Conservation (phyloP, 2,888 invertebrate genomes). For the Drosophila mulleri region DNA sequence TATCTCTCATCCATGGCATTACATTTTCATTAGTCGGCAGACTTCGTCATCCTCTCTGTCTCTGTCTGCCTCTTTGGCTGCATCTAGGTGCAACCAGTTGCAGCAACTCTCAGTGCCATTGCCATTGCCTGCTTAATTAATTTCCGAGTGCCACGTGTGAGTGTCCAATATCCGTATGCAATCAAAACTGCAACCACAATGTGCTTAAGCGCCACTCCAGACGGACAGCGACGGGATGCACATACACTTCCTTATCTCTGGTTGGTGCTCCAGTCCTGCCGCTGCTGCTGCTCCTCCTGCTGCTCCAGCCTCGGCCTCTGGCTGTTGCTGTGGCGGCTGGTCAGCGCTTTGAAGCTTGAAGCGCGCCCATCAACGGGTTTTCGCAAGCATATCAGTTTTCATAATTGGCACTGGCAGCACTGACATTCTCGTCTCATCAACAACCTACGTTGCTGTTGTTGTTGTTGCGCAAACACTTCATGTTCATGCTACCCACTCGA, state of each 20-base stretch:
- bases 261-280: neutral
- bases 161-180: slow-evolving; percentile 80
- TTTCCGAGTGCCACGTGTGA: slow-evolving; percentile 78
- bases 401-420: slow-evolving; percentile 79
- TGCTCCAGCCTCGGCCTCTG: neutral
- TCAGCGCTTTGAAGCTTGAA: slow-evolving; percentile 74
- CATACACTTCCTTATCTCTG: slow-evolving; percentile 26
- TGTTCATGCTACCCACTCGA: slow-evolving; percentile 79
- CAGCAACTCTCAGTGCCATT: slow-evolving; percentile 1
- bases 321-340: slow-evolving; percentile 15
- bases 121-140: slow-evolving; percentile 72
- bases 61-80: slow-evolving; percentile 5
- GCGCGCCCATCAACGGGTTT: slow-evolving; percentile 79
- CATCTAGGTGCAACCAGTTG: slow-evolving; percentile 20
- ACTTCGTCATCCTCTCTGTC: no score
- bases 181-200: slow-evolving; percentile 67
- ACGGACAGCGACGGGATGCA: slow-evolving; percentile 8
- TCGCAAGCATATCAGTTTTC: slow-evolving; percentile 80
- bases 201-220: slow-evolving; percentile 60
- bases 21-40: slow-evolving; percentile 70
- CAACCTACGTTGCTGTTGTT: slow-evolving; percentile 37
- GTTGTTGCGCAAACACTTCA: slow-evolving; percentile 80
- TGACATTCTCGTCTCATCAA: slow-evolving; percentile 52
- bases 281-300: neutral
- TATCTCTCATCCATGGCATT: slow-evolving; percentile 40